These are phyloP conservation scores for Mizuhopecten yessoensis DNA, from an alignment of 1,140 invertebrate species.

Conservation along the genomic window DNA sequence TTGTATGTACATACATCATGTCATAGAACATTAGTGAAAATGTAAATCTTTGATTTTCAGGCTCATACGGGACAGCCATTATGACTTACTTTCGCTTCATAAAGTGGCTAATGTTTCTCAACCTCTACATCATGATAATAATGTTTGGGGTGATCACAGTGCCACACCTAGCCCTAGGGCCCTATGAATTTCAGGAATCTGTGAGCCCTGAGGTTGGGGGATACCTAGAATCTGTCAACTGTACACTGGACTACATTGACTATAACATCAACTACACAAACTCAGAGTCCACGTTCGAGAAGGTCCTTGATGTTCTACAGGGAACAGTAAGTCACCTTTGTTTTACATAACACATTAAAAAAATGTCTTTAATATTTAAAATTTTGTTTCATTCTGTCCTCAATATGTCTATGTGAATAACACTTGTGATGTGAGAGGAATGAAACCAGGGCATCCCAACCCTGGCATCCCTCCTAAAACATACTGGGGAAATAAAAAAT, in stretches of 20 bases:
- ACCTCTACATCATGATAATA: conserved; percentile 57
- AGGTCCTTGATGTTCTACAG: conserved; percentile 59
- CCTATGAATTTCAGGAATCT: conserved; percentile 49
- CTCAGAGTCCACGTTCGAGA: neutral
- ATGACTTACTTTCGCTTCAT: conserved; percentile 63
- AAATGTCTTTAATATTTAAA: too few relatives aligned
- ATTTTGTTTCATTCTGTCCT: too few relatives aligned
- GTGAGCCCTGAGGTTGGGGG: neutral
- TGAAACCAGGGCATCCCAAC: too few relatives aligned
- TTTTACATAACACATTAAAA: too few relatives aligned
- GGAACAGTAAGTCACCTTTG: conserved; percentile 55
- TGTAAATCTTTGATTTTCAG: conserved; percentile 50
- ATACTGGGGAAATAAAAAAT: too few relatives aligned
- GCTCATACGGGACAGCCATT: conserved; percentile 58
- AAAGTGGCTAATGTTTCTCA: conserved; percentile 61
- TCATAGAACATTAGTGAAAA: too few relatives aligned
- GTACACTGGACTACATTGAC: conserved; percentile 53
- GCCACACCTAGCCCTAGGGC: conserved; percentile 50
- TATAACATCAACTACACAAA: conserved; percentile 50
- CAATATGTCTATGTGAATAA: too few relatives aligned
- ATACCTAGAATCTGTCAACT: conserved; percentile 45
- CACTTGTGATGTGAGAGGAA: too few relatives aligned
- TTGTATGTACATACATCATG: too few relatives aligned
- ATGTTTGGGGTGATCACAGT: conserved; percentile 53
- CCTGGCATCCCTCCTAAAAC: too few relatives aligned